phyloP scores from a whole-genome alignment of 2,113 vertebrate genomes.

The Cottus gobio region DNA sequence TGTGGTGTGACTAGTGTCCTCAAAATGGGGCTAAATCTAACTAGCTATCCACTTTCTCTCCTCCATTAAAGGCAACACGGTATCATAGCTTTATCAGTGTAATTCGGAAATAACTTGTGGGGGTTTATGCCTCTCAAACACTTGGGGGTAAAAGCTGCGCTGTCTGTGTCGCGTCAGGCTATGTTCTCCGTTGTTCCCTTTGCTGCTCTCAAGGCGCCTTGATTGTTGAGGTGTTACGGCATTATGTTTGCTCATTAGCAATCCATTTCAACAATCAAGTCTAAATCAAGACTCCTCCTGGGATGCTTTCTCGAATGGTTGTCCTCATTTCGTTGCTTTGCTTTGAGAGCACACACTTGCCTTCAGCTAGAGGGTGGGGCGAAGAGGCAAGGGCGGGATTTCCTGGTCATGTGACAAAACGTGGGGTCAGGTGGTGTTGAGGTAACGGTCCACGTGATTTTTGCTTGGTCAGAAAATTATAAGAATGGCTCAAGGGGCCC shows the following conservation, averaged over 20 bases:
- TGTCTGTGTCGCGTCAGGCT: constrained; percentile 19
- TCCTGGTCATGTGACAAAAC: constrained; percentile 14
- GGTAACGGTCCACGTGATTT: constrained; percentile 23
- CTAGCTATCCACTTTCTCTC: constrained; percentile 54
- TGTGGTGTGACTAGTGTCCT: constrained; percentile 43
- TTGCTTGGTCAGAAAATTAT: constrained; percentile 25
- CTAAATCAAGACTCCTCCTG: neutral
- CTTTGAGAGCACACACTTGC: constrained; percentile 16
- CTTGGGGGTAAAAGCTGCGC: constrained; percentile 28
- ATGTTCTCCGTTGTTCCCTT: neutral
- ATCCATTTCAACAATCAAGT: constrained; percentile 19
- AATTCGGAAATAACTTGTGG: constrained; percentile 51
- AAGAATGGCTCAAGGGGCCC: constrained; percentile 1
- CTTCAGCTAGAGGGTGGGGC: neutral
- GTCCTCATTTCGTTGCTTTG: constrained; percentile 1
- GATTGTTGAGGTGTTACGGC: neutral
- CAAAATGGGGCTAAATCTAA: constrained; percentile 47
- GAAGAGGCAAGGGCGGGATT: constrained; percentile 15
- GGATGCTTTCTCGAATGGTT: neutral
- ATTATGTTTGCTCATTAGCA: constrained; percentile 2
- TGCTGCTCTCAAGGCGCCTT: constrained; percentile 5
- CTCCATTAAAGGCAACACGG: constrained; percentile 78
- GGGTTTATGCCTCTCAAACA: constrained; percentile 36
- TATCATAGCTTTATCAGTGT: constrained; percentile 73
- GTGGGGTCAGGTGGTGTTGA: constrained; percentile 30